These are phyloP conservation scores for Leptobrachium ailaonicum DNA, from an alignment of 2,113 vertebrate species.

Conservation along the genomic window DNA sequence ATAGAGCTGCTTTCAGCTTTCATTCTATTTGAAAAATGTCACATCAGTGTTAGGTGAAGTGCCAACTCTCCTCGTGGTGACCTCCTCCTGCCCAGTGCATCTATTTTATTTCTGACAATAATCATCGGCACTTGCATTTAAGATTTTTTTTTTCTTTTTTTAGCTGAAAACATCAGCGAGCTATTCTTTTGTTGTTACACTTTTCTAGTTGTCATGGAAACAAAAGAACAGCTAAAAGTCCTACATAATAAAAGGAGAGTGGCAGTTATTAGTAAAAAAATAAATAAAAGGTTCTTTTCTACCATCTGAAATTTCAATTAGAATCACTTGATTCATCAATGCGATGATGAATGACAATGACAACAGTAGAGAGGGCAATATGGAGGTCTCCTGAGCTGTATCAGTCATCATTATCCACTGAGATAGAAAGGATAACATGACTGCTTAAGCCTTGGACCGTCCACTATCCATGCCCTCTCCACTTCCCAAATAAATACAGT, in stretches of 20 bases:
- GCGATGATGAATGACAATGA: neutral
- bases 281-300: constrained; percentile 5
- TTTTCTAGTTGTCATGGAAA: constrained; percentile 64
- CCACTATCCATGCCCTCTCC: no score
- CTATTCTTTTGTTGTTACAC: constrained; percentile 60
- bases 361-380: neutral
- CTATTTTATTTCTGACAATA: constrained; percentile 59
- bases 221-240: constrained; percentile 57
- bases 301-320: constrained; percentile 10
- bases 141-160: constrained; percentile 51
- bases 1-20: constrained; percentile 53
- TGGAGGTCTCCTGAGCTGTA: neutral
- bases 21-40: constrained; percentile 59
- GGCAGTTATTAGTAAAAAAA: constrained; percentile 26
- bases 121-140: constrained; percentile 51
- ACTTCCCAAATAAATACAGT: no score
- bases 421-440: no score
- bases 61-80: constrained; percentile 54
- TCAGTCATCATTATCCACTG: no score
- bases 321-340: neutral
- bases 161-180: constrained; percentile 56
- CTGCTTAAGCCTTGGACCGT: no score
- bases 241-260: constrained; percentile 50
- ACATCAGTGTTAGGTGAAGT: constrained; percentile 45
- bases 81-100: constrained; percentile 51